A percentile compares a stretch with the other conserved stretches of the same genome.
phyloP scores from a whole-genome alignment of 1,140 invertebrate species.

The Pogonus chalceus region DNA sequence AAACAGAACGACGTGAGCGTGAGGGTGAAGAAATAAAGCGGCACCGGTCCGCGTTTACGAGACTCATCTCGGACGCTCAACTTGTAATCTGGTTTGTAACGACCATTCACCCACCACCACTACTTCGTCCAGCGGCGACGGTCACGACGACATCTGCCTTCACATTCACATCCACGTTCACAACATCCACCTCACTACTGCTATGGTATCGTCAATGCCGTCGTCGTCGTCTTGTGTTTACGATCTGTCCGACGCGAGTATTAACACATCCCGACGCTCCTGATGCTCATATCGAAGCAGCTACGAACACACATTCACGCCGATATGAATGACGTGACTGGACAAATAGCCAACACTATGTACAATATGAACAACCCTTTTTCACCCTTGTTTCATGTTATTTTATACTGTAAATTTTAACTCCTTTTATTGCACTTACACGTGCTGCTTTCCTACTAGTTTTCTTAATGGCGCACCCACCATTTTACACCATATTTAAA shows the following conservation, averaged over 20 bases:
- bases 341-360: background rate
- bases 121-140: no score
- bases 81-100: constrained; percentile 33
- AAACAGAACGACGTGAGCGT: background rate
- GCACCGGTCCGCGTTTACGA: constrained; percentile 25
- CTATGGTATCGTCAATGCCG: background rate
- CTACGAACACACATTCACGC: constrained; percentile 34
- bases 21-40: constrained; percentile 8
- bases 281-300: constrained; percentile 15
- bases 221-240: constrained; percentile 31
- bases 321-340: constrained; percentile 37
- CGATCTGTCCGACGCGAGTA: constrained; percentile 32
- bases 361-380: no score
- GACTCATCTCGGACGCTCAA: constrained; percentile 13
- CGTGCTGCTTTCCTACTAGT: no score
- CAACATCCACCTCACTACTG: no score
- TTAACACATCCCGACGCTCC: constrained; percentile 34
- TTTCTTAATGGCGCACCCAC: no score
- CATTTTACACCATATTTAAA: no score
- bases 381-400: no score
- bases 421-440: no score
- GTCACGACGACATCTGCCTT: constrained; percentile 1
- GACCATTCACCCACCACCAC: constrained; percentile 30
- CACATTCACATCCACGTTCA: no score
- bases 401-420: no score